Evolutionary conservation across 1,140 invertebrate genomes (phyloP).

Genomic region (Lutraria rhynchaena): DNA sequence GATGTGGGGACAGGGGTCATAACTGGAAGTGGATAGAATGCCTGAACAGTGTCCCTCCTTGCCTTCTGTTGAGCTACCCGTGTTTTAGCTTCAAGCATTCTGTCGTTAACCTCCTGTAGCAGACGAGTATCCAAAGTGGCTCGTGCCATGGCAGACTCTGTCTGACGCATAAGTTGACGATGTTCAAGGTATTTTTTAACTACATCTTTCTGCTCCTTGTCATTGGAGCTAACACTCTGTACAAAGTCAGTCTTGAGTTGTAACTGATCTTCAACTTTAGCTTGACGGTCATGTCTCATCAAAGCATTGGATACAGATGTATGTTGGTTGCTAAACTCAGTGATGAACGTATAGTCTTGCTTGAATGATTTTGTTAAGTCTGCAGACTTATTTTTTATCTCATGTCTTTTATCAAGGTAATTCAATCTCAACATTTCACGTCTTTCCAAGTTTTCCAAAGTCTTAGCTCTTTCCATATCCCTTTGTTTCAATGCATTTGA

Average conservation of each 20-base stretch:
- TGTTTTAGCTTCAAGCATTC: slow-evolving; percentile 72
- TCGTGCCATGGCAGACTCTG: slow-evolving; percentile 74
- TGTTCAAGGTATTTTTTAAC: slow-evolving; percentile 79
- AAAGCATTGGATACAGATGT: slow-evolving; percentile 81
- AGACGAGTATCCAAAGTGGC: slow-evolving; percentile 76
- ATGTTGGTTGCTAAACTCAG: slow-evolving; percentile 80
- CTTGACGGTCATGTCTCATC: slow-evolving; percentile 77
- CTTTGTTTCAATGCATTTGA: slow-evolving; percentile 69
- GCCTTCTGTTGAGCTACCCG: slow-evolving; percentile 76
- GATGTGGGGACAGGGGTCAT: slow-evolving; percentile 57
- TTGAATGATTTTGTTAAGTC: slow-evolving; percentile 68
- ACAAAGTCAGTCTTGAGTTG: slow-evolving; percentile 64
- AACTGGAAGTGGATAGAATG: slow-evolving; percentile 74
- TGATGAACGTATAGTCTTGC: slow-evolving; percentile 75
- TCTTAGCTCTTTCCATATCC: slow-evolving; percentile 69
- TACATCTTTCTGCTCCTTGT: slow-evolving; percentile 76
- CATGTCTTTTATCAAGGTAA: slow-evolving; percentile 75
- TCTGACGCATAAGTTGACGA: slow-evolving; percentile 79
- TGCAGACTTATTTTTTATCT: slow-evolving; percentile 68
- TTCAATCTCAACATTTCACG: slow-evolving; percentile 71
- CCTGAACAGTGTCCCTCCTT: slow-evolving; percentile 68
- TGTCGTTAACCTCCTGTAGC: slow-evolving; percentile 78
- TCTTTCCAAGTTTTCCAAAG: slow-evolving; percentile 72
- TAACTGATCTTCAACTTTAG: slow-evolving; percentile 69
- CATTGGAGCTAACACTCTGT: slow-evolving; percentile 55